Base-by-base conservation (phyloP, 1,140 invertebrate genomes). In the Anadara kagoshimensis region DNA sequence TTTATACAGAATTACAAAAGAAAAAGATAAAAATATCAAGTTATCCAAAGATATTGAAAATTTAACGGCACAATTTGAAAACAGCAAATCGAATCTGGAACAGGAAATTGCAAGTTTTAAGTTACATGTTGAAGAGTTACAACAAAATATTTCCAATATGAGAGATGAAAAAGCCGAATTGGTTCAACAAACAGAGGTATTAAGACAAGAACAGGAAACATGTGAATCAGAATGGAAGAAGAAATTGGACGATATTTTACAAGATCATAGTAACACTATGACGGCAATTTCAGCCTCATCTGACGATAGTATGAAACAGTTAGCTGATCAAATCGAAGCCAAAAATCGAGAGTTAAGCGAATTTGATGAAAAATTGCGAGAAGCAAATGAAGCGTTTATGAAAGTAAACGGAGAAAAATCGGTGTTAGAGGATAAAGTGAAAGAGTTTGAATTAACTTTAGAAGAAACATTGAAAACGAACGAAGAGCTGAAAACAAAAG, bases 391-490 rank as follows among this genome's bases (percentile, higher is more conserved):
- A 14, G 69, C 67, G 44, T 26, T 80, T 22, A 57, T 77, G 1
- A 49, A 80, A 56, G 73, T 78, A 5, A 57, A 79, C 14, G 76
- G 51, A 20, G 78, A 83, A 56, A 83, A 83, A 49, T 47, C 58
- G 0, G 63, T 66, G 20, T 44, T 83, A 11, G 82, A 85, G 61
- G 75, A 70, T 22, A 82, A 79, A 47, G 62, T 85, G 8, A 74
- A 53, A 3, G 77, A 58, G n/a, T 75, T 83, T 70, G 80, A 83
- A 43, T 57, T 66, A 12, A 77, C 78, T 18, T 71, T 84, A 24
- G 56, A 67, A 3, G 69, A 79, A 8, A 67, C 78, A 61, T 57
- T 73, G 69, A 73, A 73, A 57, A 62, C 73, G 1, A 83, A 83
- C 67, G 76, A 78, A 41, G 78, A 83, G 36, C 64, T 82, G 26